A percentile compares a stretch with the other conserved stretches of the same genome.
Evolutionary conservation across 2,888 invertebrate genomes (phyloP).

Genomic region (Catotricha subobsoleta): DNA sequence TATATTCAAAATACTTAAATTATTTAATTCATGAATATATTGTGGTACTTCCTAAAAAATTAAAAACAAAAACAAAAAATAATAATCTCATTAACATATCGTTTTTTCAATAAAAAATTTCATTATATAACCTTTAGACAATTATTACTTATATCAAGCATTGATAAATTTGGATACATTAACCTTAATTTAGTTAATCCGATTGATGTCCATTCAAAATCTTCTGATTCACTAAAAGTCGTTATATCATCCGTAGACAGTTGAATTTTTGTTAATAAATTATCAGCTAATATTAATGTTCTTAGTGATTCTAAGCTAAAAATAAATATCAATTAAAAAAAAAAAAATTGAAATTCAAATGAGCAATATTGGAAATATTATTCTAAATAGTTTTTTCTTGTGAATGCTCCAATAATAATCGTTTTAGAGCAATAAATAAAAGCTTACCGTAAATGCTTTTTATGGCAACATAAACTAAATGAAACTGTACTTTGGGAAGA

Average conservation of each 20-base stretch:
- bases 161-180: conserved; percentile 83
- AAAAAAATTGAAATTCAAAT: no score
- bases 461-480: conserved; percentile 65
- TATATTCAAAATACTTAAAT: conserved; percentile 85
- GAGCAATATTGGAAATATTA: no score
- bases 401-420: no score
- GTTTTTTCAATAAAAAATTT: background rate
- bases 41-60: conserved; percentile 51
- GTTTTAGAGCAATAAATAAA: no score
- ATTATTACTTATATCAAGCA: conserved; percentile 89
- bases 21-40: conserved; percentile 66
- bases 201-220: conserved; percentile 41
- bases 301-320: conserved; percentile 23
- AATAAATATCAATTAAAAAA: no score
- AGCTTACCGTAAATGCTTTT: conserved; percentile 62
- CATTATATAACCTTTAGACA: conserved; percentile 31
- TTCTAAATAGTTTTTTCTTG: no score
- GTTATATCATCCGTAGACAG: conserved; percentile 67
- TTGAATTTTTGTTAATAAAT: conserved; percentile 63
- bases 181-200: conserved; percentile 44
- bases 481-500: conserved; percentile 55
- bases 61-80: conserved; percentile 10
- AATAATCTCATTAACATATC: background rate
- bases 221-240: conserved; percentile 38
- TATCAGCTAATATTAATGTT: conserved; percentile 57